These are phyloP conservation scores for Porites divaricata DNA, from an alignment of 92 coral and sea anemone species.

Conservation along the genomic window DNA sequence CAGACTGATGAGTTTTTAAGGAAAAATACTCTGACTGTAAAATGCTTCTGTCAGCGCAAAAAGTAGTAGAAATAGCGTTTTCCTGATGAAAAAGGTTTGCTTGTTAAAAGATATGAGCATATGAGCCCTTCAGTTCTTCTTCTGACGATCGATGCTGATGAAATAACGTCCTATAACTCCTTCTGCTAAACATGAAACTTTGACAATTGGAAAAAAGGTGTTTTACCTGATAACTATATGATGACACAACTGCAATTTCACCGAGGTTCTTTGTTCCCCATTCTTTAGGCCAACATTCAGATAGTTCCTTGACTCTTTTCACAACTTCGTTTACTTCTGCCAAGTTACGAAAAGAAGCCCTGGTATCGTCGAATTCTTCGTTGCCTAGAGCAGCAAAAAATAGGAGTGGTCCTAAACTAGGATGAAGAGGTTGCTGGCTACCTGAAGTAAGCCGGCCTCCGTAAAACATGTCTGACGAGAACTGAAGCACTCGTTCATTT, in stretches of 20 bases:
- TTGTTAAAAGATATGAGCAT: too few species aligned
- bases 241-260: conserved; percentile 58
- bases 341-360: conserved; percentile 49
- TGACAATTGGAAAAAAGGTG: too few species aligned
- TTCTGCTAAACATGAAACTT: neutral
- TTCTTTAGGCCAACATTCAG: conserved; percentile 57
- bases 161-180: too few species aligned
- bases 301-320: conserved; percentile 51
- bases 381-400: conserved; percentile 43
- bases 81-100: too few species aligned
- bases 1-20: too few species aligned
- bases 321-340: conserved; percentile 68
- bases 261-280: conserved; percentile 50
- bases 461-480: conserved; percentile 69
- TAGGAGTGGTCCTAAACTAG: conserved; percentile 42
- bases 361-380: conserved; percentile 30
- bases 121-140: too few species aligned
- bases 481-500: conserved; percentile 51
- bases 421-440: conserved; percentile 41
- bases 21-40: too few species aligned
- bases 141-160: too few species aligned
- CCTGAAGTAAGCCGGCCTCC: conserved; percentile 44
- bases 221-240: conserved; percentile 63
- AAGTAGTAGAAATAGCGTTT: too few species aligned
- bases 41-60: too few species aligned